These are phyloP conservation scores for Dasypus novemcinctus DNA, from an alignment of 2,113 vertebrate genomes.

Conservation along the genomic window DNA sequence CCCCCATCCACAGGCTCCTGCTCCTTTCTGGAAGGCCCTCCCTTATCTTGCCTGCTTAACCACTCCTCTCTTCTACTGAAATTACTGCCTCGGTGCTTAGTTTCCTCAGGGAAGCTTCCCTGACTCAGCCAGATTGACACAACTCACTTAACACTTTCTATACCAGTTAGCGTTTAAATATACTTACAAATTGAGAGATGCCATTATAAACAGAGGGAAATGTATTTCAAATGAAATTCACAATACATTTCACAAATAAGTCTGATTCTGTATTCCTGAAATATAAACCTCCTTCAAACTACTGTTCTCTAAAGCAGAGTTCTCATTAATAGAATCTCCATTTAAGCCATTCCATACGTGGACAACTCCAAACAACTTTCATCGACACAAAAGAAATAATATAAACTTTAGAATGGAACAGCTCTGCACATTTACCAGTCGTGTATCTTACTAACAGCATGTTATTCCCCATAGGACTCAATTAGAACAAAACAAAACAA, in stretches of 20 bases:
- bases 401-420: not conserved
- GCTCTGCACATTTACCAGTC: not conserved
- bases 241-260: not conserved
- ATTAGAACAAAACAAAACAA: slow-evolving; percentile 32
- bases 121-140: not conserved
- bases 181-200: not conserved
- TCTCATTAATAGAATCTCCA: not conserved
- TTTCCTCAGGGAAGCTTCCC: not conserved
- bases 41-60: not conserved
- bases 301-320: not conserved
- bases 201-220: not conserved
- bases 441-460: not conserved
- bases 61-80: not conserved
- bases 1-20: not conserved
- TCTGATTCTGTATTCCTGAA: not conserved
- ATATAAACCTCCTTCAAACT: not conserved
- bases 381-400: not conserved
- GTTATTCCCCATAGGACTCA: not conserved
- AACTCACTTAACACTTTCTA: not conserved
- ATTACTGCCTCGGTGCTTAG: not conserved
- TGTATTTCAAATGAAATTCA: not conserved
- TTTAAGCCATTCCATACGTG: not conserved
- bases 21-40: not conserved
- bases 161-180: not conserved
- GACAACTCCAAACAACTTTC: not conserved